phyloP scores from a whole-genome alignment of 2,113 vertebrate species.

The Cyanoliseus patagonus region DNA sequence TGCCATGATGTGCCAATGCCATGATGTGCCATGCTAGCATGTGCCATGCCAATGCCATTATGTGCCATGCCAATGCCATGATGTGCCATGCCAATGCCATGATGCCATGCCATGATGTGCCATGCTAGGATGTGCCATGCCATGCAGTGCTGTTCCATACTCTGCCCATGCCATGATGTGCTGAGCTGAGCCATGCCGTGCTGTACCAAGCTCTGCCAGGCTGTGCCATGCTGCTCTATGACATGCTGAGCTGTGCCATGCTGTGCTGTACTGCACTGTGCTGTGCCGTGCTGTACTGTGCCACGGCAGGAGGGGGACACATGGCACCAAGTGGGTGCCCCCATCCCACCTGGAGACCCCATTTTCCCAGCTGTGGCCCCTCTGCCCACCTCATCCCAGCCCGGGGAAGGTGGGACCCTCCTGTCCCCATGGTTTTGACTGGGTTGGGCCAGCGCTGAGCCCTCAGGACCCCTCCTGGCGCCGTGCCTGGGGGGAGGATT shows the following conservation, averaged over 20 bases:
- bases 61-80: no score
- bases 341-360: background rate
- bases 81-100: no score
- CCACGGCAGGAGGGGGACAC: background rate
- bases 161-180: no score
- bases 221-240: fast-evolving
- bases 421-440: background rate
- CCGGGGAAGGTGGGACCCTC: fast-evolving
- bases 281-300: background rate
- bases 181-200: fast-evolving
- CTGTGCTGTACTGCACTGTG: background rate
- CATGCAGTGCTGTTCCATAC: no score
- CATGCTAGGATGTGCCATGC: no score
- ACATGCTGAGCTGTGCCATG: background rate
- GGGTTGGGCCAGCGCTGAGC: background rate
- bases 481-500: background rate
- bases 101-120: no score
- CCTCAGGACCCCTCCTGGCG: background rate
- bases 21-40: no score
- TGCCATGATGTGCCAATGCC: no score
- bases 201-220: fast-evolving
- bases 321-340: background rate
- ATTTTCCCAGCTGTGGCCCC: fast-evolving
- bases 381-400: background rate
- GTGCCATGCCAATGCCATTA: no score